Evolutionary conservation across 2,113 vertebrate species (phyloP).

Genomic region (Sialia sialis): DNA sequence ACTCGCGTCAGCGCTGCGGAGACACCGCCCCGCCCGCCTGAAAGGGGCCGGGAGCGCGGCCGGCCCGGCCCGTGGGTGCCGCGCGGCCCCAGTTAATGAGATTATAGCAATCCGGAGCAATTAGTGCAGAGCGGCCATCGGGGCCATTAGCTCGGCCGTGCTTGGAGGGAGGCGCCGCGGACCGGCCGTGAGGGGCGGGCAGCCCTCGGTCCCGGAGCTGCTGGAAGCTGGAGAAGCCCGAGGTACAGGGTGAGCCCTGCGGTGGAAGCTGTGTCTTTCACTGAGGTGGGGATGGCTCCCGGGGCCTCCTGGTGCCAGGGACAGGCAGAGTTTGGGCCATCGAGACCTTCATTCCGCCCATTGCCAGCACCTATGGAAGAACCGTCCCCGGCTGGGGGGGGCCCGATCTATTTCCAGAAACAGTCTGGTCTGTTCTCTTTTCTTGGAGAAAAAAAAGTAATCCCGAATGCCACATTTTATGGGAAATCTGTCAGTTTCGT

Average conservation of each 20-base stretch:
- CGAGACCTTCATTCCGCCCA: fast-evolving
- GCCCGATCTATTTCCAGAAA: fast-evolving
- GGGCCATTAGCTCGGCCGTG: too few species aligned
- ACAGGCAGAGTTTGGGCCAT: fast-evolving
- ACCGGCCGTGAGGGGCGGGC: not conserved
- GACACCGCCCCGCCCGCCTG: not conserved
- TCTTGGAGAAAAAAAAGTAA: fast-evolving
- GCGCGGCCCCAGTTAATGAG: fast-evolving
- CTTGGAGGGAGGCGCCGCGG: not conserved
- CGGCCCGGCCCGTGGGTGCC: fast-evolving
- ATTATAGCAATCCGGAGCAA: fast-evolving
- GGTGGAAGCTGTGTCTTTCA: fast-evolving
- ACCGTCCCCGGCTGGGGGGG: fast-evolving
- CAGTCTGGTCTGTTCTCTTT: fast-evolving
- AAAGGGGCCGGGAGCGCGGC: not conserved
- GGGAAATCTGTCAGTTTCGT: too few species aligned
- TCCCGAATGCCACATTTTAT: fast-evolving
- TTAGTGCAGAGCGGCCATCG: fast-evolving
- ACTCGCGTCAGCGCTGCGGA: not conserved
- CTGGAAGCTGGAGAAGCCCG: fast-evolving
- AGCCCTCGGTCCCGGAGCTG: not conserved
- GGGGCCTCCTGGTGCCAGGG: fast-evolving
- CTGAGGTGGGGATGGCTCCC: fast-evolving
- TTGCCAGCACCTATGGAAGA: fast-evolving
- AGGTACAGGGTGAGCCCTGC: fast-evolving